Evolutionary conservation across 2,888 invertebrate genomes (phyloP).

Genomic region (Eledone cirrhosa): DNA sequence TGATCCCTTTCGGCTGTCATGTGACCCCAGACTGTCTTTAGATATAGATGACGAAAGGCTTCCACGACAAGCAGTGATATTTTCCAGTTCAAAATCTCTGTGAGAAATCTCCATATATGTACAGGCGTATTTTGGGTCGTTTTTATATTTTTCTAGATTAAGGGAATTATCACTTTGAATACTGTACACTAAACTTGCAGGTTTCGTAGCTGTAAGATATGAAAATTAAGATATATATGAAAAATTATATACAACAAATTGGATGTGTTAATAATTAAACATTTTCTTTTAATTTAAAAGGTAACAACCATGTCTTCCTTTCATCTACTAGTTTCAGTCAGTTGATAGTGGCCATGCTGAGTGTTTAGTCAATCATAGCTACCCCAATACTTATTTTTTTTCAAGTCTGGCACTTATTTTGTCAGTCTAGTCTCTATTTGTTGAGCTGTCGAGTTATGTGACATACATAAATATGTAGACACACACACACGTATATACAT

Average conservation of each 20-base stretch:
- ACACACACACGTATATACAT: no score
- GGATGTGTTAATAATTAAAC: no score
- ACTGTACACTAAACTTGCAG: background rate
- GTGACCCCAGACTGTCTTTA: conserved; percentile 43
- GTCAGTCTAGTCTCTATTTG: no score
- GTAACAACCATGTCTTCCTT: no score
- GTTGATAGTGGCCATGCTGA: no score
- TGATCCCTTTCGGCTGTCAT: conserved; percentile 33
- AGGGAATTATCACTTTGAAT: conserved; percentile 4
- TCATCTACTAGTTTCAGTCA: no score
- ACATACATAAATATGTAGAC: no score
- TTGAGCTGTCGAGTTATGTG: no score
- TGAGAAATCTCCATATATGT: conserved; percentile 45
- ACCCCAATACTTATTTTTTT: no score
- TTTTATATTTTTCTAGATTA: conserved; percentile 30
- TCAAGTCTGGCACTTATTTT: no score
- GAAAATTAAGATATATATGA: background rate
- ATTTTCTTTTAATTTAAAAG: no score
- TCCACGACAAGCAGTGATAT: conserved; percentile 28
- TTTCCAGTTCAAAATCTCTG: conserved; percentile 25
- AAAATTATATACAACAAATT: background rate
- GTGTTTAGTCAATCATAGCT: no score
- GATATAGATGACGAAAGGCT: conserved; percentile 44
- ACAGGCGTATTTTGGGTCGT: conserved; percentile 29
- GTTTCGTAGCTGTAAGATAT: background rate